Conservation (phyloP, 2,113 vertebrate genomes). For the Sigmodon hispidus region DNA sequence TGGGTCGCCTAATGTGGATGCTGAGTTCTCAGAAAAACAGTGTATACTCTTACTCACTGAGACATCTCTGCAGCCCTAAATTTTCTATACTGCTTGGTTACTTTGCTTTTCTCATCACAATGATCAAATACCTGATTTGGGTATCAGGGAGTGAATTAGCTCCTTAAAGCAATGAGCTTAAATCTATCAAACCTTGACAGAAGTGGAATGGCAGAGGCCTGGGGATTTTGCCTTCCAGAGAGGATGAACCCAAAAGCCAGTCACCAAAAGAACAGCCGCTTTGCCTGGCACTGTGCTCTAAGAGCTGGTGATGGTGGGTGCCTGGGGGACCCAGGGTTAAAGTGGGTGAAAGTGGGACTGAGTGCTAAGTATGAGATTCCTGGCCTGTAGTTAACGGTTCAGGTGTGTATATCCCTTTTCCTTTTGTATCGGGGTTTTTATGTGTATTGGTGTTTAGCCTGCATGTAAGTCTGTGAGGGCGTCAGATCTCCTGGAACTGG, state of each 20-base stretch:
- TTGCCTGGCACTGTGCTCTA: slow-evolving; percentile 1
- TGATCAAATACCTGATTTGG: background rate
- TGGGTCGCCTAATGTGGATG: background rate
- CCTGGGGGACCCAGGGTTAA: no score
- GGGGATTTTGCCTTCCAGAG: background rate
- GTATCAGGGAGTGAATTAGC: background rate
- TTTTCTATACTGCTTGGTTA: no score
- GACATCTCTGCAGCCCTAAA: background rate
- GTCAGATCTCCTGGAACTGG: no score
- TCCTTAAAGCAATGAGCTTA: background rate
- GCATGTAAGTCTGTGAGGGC: no score
- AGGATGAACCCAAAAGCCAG: background rate
- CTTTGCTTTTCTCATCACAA: background rate
- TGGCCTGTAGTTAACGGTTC: background rate
- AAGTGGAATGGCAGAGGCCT: background rate
- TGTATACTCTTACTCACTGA: background rate
- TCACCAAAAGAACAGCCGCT: background rate
- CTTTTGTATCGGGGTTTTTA: background rate
- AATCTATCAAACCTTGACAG: background rate
- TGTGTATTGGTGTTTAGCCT: background rate
- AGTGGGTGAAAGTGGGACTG: background rate
- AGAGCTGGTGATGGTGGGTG: background rate
- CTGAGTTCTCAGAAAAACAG: background rate
- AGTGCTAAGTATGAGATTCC: background rate
- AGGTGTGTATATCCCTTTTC: background rate